Evolutionary conservation across 2,113 vertebrate species (phyloP).

Genomic region (Platichthys flesus): DNA sequence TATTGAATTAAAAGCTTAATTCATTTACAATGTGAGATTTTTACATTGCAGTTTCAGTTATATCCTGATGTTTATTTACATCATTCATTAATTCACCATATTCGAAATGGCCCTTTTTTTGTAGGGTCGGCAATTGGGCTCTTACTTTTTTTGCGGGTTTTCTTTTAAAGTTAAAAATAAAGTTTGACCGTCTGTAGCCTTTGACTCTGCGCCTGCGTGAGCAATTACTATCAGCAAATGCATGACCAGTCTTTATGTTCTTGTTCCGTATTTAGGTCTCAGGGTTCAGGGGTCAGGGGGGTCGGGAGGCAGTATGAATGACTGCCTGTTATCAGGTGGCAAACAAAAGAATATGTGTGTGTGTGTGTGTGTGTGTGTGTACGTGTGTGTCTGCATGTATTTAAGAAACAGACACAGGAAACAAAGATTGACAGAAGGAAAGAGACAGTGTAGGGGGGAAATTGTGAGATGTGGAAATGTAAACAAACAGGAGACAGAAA

Average conservation of each 20-base stretch:
- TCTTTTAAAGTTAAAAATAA: background rate
- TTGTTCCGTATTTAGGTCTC: constrained; percentile 69
- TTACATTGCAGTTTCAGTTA: no score
- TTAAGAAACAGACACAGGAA: constrained; percentile 45
- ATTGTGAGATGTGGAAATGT: constrained; percentile 4
- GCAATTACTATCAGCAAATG: constrained; percentile 33
- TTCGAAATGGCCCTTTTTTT: no score
- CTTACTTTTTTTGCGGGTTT: background rate
- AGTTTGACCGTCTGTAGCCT: background rate
- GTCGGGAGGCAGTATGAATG: constrained; percentile 66
- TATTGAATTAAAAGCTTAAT: no score
- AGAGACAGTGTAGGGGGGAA: background rate
- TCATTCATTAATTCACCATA: no score
- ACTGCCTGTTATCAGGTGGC: constrained; percentile 71
- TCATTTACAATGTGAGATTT: no score
- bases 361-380: background rate
- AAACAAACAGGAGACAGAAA: constrained; percentile 25
- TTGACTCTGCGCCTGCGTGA: background rate
- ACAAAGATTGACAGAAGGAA: constrained; percentile 41
- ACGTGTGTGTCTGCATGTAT: background rate
- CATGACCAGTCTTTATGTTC: constrained; percentile 52
- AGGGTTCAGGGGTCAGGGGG: constrained; percentile 59
- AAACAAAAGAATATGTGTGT: constrained; percentile 52
- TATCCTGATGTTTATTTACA: no score
- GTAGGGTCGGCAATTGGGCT: background rate